Conservation (phyloP, 2,797 vertebrate genomes). For the Pachyuromys duprasi region DNA sequence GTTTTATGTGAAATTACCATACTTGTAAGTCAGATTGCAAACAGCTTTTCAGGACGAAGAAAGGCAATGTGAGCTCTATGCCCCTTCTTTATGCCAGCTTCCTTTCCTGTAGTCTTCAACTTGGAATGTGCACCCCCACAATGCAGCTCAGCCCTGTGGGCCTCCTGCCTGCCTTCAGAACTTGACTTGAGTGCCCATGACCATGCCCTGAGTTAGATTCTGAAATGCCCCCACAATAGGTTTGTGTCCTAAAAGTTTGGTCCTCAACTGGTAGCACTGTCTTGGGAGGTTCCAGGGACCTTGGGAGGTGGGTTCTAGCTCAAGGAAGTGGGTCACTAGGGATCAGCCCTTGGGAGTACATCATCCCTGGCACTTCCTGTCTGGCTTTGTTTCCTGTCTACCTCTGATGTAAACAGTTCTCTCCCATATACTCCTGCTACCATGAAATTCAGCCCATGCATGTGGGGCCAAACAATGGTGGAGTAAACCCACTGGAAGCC, state of each 20-base stretch:
- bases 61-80: rapidly evolving
- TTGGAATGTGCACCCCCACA: neutral
- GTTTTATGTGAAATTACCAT: neutral
- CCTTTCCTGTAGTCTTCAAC: neutral
- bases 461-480: neutral
- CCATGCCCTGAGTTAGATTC: neutral
- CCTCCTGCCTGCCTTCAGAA: neutral
- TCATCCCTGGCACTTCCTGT: neutral
- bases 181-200: too few relatives aligned
- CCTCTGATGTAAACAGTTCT: neutral
- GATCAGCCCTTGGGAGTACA: neutral
- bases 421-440: too few relatives aligned
- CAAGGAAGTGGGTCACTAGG: neutral
- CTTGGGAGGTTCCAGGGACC: neutral
- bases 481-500: neutral
- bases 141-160: neutral
- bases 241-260: neutral
- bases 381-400: neutral
- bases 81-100: neutral
- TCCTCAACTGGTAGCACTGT: neutral
- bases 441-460: neutral
- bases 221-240: neutral
- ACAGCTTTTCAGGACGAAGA: neutral
- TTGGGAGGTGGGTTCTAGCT: neutral
- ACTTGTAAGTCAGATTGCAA: neutral